phyloP scores from a whole-genome alignment of 2,888 invertebrate genomes.

The Margaritifera margaritifera region DNA sequence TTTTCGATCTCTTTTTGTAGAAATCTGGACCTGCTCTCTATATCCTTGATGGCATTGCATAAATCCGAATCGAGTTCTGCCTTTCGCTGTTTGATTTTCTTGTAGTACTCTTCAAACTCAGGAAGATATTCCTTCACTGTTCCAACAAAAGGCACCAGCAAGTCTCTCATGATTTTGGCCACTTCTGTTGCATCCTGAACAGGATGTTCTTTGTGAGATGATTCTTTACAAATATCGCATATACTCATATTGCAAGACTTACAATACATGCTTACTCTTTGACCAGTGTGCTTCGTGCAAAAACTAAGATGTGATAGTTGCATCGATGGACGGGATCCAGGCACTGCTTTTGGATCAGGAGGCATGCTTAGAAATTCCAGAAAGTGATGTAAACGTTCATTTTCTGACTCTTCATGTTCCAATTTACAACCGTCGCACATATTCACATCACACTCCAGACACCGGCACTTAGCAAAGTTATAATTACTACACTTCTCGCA shows the following conservation, averaged over 20 bases:
- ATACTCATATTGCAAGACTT: slow-evolving; percentile 30
- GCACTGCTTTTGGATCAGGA: slow-evolving; percentile 18
- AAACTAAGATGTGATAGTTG: slow-evolving; percentile 15
- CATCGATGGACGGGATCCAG: slow-evolving; percentile 13
- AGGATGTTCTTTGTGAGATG: slow-evolving; percentile 42
- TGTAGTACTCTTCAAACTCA: slow-evolving; percentile 39
- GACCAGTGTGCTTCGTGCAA: slow-evolving; percentile 23
- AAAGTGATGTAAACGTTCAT: slow-evolving; percentile 40
- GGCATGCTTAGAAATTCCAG: slow-evolving; percentile 35
- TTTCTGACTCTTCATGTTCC: slow-evolving; percentile 31
- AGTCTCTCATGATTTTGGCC: slow-evolving; percentile 35
- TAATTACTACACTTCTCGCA: slow-evolving; percentile 40
- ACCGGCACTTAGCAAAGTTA: slow-evolving; percentile 30
- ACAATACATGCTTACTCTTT: slow-evolving; percentile 26
- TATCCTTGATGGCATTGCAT: slow-evolving; percentile 39
- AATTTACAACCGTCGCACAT: slow-evolving; percentile 36
- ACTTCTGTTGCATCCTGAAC: slow-evolving; percentile 39
- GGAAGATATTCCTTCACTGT: slow-evolving; percentile 51
- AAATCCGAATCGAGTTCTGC: slow-evolving; percentile 41
- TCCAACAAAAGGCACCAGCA: slow-evolving; percentile 42
- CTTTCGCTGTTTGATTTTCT: slow-evolving; percentile 34
- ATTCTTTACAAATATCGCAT: slow-evolving; percentile 36
- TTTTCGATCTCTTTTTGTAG: slow-evolving; percentile 46
- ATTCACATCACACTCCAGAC: slow-evolving; percentile 45
- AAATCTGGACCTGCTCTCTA: slow-evolving; percentile 35